phyloP scores from a whole-genome alignment of 1,140 invertebrate genomes.

The Diuraphis noxia region DNA sequence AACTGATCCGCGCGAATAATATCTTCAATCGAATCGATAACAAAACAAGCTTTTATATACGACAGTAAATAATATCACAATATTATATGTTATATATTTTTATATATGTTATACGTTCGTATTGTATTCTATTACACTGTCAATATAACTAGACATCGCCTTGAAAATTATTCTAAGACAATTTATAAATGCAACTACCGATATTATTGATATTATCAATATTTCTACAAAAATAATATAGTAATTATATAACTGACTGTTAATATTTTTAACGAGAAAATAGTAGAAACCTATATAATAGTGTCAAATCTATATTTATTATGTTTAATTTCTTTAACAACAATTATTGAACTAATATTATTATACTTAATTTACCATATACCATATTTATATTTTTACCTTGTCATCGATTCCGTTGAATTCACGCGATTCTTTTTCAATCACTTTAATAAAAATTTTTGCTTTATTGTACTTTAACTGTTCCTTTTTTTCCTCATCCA shows the following conservation, averaged over 20 bases:
- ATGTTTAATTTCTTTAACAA: background rate
- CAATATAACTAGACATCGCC: background rate
- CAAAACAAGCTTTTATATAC: background rate
- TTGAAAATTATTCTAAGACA: background rate
- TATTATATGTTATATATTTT: background rate
- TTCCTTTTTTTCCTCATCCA: constrained; percentile 43
- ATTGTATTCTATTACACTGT: background rate
- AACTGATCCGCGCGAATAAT: background rate
- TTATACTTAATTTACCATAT: too few species aligned
- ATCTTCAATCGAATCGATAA: background rate
- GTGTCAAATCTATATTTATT: background rate
- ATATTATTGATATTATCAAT: background rate
- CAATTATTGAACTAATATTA: background rate
- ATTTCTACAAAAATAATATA: constrained; percentile 12
- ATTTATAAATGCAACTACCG: background rate
- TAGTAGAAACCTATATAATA: background rate
- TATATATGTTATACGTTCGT: background rate
- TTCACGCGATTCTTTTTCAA: constrained; percentile 28
- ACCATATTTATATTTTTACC: constrained; percentile 28
- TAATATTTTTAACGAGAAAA: background rate
- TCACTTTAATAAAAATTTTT: constrained; percentile 45
- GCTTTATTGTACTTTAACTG: constrained; percentile 45
- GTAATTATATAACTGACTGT: background rate
- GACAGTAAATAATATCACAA: background rate
- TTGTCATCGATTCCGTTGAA: constrained; percentile 30